These are phyloP conservation scores for Anser cygnoides DNA, from an alignment of 2,113 vertebrate species.

Conservation along the genomic window DNA sequence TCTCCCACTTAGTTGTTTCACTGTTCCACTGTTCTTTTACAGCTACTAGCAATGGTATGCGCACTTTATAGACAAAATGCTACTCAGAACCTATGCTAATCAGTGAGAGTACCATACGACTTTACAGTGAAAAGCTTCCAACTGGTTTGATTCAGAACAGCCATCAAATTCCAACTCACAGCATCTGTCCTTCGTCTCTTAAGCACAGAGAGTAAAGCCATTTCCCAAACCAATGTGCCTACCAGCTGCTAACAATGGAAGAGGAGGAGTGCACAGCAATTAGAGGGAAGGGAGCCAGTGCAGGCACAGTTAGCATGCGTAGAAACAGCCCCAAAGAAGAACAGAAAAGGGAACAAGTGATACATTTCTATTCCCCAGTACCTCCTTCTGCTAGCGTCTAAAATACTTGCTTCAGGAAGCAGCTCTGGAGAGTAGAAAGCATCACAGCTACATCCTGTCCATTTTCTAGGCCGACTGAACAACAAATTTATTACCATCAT, in stretches of 20 bases:
- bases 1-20: neutral
- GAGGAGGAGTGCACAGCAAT: neutral
- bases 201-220: neutral
- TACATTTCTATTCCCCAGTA: neutral
- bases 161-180: rapidly evolving
- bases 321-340: neutral
- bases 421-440: neutral
- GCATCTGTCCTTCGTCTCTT: neutral
- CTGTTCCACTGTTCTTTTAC: slow-evolving; percentile 9
- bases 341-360: neutral
- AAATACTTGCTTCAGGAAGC: neutral
- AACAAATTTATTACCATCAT: neutral
- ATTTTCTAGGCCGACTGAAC: neutral
- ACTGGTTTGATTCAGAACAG: neutral
- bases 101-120: neutral
- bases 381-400: neutral
- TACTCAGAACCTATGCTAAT: neutral
- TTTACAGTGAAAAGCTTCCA: neutral
- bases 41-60: neutral
- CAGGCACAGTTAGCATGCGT: neutral
- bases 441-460: neutral
- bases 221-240: neutral
- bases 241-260: neutral
- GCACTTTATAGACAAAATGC: slow-evolving; percentile 15
- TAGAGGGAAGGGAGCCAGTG: neutral